Base-by-base conservation (phyloP, 2,797 vertebrate genomes). In the Arctocebus calabarensis region DNA sequence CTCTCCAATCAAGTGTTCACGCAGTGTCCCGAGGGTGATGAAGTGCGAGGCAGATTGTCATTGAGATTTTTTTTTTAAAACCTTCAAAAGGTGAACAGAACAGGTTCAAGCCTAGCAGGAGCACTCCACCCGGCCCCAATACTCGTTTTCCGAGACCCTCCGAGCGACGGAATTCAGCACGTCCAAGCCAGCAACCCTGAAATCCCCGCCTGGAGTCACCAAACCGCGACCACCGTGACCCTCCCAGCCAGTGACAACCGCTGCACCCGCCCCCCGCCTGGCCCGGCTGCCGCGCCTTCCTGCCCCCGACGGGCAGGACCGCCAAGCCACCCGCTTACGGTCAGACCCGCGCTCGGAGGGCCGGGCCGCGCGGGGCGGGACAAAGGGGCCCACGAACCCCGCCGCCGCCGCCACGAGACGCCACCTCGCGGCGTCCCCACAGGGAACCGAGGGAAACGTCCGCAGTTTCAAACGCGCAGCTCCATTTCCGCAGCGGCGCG, bases 401-500 rank as follows among this genome's bases (percentile, higher is more conserved):
- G 10, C 25, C 68, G 13, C 22, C 37, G 22, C 66, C 16, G 14
- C 66, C 16, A 14, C 0, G 5, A 40, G 0, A 0, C 16, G 9
- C 27, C 29, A 0, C 57, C 71, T 70, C 89, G 5, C 37, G 64
- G 3, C 74, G 5, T n/a, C 0, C 0, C 59, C 52, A 66, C 83
- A 93, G 32, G 79, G 48, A 88, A 93, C 37, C 75, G 52, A 88
- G 84, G 79, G 70, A 84, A 40, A 88, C 45, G 10, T 12, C 94
- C 23, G 57, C n/a, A 22, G 2, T n/a, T 27, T 0, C 14, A 23
- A 0, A 3, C 0, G 0, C 11, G 59, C 40, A 34, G 83, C 90
- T 74, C 73, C 78, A 73, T 61, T 90, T 96, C 94, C 95, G 93
- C 94, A 87, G 45, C n/a, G 0, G 7, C 48, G 13, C 48, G 48